Percentiles rank a stretch among this genome's conserved stretches.
phyloP scores from a whole-genome alignment of 2,113 vertebrate species.

The Proterorhinus semilunaris region DNA sequence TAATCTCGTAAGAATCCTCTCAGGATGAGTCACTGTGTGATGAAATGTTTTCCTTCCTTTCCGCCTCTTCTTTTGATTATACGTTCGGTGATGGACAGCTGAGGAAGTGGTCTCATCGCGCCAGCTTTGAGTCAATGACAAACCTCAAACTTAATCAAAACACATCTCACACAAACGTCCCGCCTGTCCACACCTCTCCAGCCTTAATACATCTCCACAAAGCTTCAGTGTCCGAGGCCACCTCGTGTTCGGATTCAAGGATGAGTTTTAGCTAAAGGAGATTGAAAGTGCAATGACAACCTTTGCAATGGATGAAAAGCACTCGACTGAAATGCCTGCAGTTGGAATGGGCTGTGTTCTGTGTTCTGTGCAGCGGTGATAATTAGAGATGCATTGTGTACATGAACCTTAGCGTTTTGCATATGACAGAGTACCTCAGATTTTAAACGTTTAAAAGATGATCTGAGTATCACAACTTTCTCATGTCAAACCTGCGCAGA shows the following conservation, averaged over 20 bases:
- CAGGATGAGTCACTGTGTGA: neutral
- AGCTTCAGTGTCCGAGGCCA: slow-evolving; percentile 50
- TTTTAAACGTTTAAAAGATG: too few species aligned
- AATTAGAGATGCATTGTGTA: too few species aligned
- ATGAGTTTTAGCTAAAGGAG: slow-evolving; percentile 41
- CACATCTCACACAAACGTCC: slow-evolving; percentile 17
- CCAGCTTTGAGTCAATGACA: slow-evolving; percentile 45
- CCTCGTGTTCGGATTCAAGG: slow-evolving; percentile 51
- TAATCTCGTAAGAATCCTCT: neutral
- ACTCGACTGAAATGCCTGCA: slow-evolving; percentile 30
- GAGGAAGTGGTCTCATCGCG: slow-evolving; percentile 21
- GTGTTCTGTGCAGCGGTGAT: too few species aligned
- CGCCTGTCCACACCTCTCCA: slow-evolving; percentile 2
- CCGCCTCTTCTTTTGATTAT: slow-evolving; percentile 28
- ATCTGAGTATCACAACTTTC: too few species aligned
- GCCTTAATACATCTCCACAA: slow-evolving; percentile 24
- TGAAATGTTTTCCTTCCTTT: neutral
- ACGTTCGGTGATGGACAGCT: slow-evolving; percentile 17
- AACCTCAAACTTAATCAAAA: slow-evolving; percentile 51
- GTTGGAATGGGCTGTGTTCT: neutral
- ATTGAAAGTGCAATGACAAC: slow-evolving; percentile 45
- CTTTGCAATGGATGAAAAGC: slow-evolving; percentile 23
- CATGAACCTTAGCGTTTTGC: too few species aligned
- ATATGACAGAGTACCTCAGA: too few species aligned
- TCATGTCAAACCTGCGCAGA: too few species aligned